A percentile compares a stretch with the other conserved stretches of the same genome.
phyloP scores from a whole-genome alignment of 2,888 invertebrate genomes.

The Balanococcus diminutus region DNA sequence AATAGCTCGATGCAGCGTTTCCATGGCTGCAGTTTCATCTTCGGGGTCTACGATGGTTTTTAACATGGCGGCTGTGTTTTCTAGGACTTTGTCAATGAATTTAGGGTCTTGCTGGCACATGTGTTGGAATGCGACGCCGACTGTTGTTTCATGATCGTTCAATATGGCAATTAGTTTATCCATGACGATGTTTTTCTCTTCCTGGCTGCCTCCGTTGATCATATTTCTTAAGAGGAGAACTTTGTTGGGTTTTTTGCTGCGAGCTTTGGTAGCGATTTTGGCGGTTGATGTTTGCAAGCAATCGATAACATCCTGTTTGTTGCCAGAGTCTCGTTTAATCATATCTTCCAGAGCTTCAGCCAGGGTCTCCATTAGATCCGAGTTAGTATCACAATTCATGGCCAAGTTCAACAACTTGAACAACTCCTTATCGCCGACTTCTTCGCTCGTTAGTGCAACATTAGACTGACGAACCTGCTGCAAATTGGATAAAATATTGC shows the following conservation, averaged over 20 bases:
- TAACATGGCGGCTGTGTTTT: conserved; percentile 64
- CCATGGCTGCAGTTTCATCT: conserved; percentile 71
- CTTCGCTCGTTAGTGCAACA: background rate
- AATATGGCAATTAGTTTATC: conserved; percentile 71
- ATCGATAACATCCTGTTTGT: conserved; percentile 36
- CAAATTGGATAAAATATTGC: conserved; percentile 61
- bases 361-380: background rate
- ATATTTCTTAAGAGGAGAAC: conserved; percentile 67
- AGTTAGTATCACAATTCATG: background rate
- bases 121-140: conserved; percentile 71
- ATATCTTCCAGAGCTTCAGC: background rate
- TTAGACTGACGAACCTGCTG: conserved; percentile 31
- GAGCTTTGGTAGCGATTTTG: conserved; percentile 22
- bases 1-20: conserved; percentile 72
- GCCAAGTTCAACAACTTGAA: conserved; percentile 6
- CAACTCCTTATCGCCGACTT: conserved; percentile 26
- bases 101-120: conserved; percentile 69
- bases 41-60: conserved; percentile 64
- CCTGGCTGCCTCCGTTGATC: conserved; percentile 65
- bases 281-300: background rate
- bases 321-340: background rate
- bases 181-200: conserved; percentile 67
- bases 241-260: conserved; percentile 62
- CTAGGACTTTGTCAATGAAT: conserved; percentile 68
- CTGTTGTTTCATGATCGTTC: conserved; percentile 65